Conservation (phyloP, 1,140 invertebrate species). For the Varroa destructor region DNA sequence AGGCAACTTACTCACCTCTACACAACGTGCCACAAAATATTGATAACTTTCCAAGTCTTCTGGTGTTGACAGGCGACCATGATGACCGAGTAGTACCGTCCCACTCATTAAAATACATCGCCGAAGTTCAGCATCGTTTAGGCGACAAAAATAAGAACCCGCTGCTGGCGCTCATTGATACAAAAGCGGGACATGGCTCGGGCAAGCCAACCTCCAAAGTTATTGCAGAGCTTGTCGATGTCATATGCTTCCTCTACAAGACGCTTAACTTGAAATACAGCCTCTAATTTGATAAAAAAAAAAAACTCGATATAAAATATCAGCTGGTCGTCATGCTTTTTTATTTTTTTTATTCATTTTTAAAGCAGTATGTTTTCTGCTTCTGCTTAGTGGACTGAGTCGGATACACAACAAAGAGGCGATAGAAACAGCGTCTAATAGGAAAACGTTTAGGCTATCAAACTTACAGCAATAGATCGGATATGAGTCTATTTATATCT, state of each 20-base stretch:
- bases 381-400: no score
- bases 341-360: no score
- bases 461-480: no score
- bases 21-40: slow-evolving; percentile 61
- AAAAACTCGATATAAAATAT: no score
- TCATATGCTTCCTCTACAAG: slow-evolving; percentile 7
- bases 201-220: slow-evolving; percentile 89
- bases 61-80: slow-evolving; percentile 88
- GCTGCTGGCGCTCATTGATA: slow-evolving; percentile 73
- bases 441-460: no score
- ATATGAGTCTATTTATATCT: no score
- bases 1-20: slow-evolving; percentile 64
- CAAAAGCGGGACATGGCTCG: slow-evolving; percentile 85
- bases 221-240: slow-evolving; percentile 45
- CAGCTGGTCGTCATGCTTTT: no score
- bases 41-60: slow-evolving; percentile 69
- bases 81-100: slow-evolving; percentile 92
- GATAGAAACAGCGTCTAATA: no score
- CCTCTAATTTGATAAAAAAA: no score
- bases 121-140: slow-evolving; percentile 67
- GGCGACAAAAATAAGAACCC: slow-evolving; percentile 58
- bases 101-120: slow-evolving; percentile 88
- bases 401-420: no score
- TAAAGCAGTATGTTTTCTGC: no score
- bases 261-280: no score